Conservation (phyloP, 2,888 invertebrate species). For the Chymomyza fuscimana region DNA sequence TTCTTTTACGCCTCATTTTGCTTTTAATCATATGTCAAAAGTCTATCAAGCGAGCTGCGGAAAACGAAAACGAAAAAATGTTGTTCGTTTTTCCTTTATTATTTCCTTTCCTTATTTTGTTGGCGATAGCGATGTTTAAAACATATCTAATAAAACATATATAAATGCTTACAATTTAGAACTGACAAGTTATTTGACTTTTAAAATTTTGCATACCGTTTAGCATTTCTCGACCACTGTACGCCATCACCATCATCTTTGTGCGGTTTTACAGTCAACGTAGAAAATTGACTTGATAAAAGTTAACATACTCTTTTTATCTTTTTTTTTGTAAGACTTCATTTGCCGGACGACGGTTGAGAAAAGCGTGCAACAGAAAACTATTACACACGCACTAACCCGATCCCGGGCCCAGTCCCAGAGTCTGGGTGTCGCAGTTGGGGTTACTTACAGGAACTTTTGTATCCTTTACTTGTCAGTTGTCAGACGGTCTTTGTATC, state of each 20-base stretch:
- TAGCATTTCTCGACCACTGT: neutral
- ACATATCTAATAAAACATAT: too few relatives aligned
- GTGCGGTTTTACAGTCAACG: constrained; percentile 62
- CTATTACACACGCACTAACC: neutral
- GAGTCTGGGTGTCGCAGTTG: neutral
- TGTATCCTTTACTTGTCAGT: constrained; percentile 14
- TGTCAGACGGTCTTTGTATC: constrained; percentile 50
- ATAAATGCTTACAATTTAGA: too few relatives aligned
- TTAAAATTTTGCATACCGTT: neutral
- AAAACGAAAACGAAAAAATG: too few relatives aligned
- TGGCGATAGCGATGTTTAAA: too few relatives aligned
- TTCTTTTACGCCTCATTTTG: too few relatives aligned
- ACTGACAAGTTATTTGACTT: too few relatives aligned
- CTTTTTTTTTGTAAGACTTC: constrained; percentile 40
- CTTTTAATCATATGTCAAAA: too few relatives aligned
- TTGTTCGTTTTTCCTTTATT: too few relatives aligned
- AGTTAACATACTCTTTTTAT: constrained; percentile 44
- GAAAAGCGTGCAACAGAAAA: neutral
- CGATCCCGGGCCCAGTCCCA: neutral
- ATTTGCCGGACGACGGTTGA: constrained; percentile 37
- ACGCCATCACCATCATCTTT: constrained; percentile 26
- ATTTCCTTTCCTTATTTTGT: too few relatives aligned
- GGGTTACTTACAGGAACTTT: constrained; percentile 4
- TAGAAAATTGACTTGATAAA: constrained; percentile 72
- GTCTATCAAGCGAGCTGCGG: too few relatives aligned